phyloP scores from a whole-genome alignment of 2,888 invertebrate species.

The Caenorhabditis panamensis region DNA sequence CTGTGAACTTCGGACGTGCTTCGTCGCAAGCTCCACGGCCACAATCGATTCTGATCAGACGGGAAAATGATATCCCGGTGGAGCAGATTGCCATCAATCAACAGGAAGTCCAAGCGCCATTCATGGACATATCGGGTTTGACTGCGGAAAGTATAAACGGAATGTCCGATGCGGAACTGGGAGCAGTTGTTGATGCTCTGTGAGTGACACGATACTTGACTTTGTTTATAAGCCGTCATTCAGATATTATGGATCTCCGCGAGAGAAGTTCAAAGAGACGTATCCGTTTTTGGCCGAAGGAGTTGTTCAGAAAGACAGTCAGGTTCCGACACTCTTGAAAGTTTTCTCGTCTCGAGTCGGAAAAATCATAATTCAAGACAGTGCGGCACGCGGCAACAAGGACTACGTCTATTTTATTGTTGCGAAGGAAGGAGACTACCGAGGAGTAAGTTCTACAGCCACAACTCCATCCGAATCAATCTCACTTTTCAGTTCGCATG shows the following conservation, averaged over 20 bases:
- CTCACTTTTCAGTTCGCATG: slow-evolving; percentile 31
- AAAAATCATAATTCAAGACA: slow-evolving; percentile 12
- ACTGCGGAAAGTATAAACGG: neutral
- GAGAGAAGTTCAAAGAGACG: slow-evolving; percentile 21
- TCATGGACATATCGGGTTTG: neutral
- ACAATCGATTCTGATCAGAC: neutral
- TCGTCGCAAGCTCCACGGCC: neutral
- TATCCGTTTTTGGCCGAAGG: slow-evolving; percentile 39
- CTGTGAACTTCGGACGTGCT: too few species aligned
- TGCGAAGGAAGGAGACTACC: slow-evolving; percentile 1
- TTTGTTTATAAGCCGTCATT: too few species aligned
- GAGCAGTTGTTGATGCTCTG: neutral
- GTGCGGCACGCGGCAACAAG: neutral
- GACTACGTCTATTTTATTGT: slow-evolving; percentile 46
- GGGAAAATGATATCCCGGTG: neutral
- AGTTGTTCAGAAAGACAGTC: slow-evolving; percentile 26
- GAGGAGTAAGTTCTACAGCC: slow-evolving; percentile 24
- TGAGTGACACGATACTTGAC: neutral
- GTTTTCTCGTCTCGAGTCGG: slow-evolving; percentile 36
- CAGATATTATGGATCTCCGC: slow-evolving; percentile 20
- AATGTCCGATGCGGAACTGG: neutral
- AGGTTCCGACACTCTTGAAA: slow-evolving; percentile 1
- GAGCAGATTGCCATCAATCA: neutral
- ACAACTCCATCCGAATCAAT: too few species aligned
- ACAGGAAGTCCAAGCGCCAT: neutral